These are phyloP conservation scores for Lemur catta DNA, from an alignment of 2,797 vertebrate species.

Conservation along the genomic window DNA sequence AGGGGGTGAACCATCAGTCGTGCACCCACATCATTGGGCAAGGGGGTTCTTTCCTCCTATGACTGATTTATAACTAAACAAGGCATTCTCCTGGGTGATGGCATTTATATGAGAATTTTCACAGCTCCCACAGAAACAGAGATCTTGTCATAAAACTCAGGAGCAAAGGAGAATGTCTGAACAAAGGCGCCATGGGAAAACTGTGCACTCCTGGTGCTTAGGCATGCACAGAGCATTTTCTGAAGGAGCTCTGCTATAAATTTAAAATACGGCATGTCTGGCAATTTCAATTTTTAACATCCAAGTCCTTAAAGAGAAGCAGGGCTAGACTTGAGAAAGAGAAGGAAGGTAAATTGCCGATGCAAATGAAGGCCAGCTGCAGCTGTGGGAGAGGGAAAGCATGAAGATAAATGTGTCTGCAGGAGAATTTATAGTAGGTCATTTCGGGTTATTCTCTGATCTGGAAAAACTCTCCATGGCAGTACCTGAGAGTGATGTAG, in stretches of 20 bases:
- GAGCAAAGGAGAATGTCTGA: background rate
- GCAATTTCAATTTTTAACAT: constrained; percentile 57
- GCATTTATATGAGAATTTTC: constrained; percentile 22
- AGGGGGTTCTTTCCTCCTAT: background rate
- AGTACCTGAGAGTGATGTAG: background rate
- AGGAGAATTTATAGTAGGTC: background rate
- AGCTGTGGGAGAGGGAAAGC: background rate
- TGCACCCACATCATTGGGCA: background rate
- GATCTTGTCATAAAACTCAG: constrained; percentile 23
- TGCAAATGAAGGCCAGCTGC: background rate
- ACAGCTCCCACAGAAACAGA: background rate
- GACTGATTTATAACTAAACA: constrained; percentile 16
- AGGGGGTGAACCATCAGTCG: background rate
- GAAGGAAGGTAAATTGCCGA: constrained; percentile 31
- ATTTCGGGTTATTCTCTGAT: background rate
- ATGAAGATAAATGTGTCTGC: background rate
- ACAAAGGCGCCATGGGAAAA: background rate
- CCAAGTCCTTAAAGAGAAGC: constrained; percentile 49
- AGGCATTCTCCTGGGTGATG: constrained; percentile 1
- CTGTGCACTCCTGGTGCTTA: background rate
- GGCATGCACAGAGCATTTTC: constrained; percentile 33
- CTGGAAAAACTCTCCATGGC: background rate
- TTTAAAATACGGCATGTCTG: constrained; percentile 43
- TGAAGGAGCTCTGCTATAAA: constrained; percentile 36
- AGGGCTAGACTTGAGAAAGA: background rate